Conservation (phyloP, 2,888 invertebrate genomes). For the Oscheius sp. region DNA sequence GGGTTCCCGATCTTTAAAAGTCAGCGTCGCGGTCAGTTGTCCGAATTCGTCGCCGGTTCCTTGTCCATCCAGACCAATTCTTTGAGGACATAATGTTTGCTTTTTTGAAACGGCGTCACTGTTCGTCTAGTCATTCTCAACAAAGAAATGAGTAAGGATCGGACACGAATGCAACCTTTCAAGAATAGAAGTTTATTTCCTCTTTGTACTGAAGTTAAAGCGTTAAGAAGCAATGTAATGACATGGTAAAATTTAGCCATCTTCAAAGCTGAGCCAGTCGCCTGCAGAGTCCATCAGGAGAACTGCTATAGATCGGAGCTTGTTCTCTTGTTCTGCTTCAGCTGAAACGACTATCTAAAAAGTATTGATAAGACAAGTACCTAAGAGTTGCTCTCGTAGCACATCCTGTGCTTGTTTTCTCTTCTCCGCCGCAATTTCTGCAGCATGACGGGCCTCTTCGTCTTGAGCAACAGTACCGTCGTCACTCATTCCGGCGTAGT, state of each 20-base stretch:
- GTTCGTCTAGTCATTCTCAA: not conserved
- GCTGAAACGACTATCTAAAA: slow-evolving; percentile 2
- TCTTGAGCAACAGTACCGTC: slow-evolving; percentile 11
- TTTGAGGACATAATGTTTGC: slow-evolving; percentile 5
- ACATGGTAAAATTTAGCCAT: not conserved
- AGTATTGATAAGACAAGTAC: not conserved
- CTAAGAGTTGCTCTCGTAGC: not conserved
- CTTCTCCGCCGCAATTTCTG: slow-evolving; percentile 21
- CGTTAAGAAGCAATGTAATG: not conserved
- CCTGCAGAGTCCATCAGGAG: slow-evolving; percentile 9
- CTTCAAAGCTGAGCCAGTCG: slow-evolving; percentile 5
- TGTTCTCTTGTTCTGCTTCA: not conserved
- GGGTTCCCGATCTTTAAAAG: not conserved
- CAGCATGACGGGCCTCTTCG: slow-evolving; percentile 24
- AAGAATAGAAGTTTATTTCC: slow-evolving; percentile 1
- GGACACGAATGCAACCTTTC: slow-evolving; percentile 2
- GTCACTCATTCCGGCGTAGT: slow-evolving; percentile 2
- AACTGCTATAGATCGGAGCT: slow-evolving; percentile 11
- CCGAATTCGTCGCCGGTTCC: not conserved
- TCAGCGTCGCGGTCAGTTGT: not conserved
- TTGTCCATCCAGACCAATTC: no score
- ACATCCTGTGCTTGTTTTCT: slow-evolving; percentile 9
- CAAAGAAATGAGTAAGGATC: not conserved
- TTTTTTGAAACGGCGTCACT: slow-evolving; percentile 21
- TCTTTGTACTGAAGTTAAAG: slow-evolving; percentile 2